Evolutionary conservation across 2,113 vertebrate genomes (phyloP).

Genomic region (Nanorana parkeri): DNA sequence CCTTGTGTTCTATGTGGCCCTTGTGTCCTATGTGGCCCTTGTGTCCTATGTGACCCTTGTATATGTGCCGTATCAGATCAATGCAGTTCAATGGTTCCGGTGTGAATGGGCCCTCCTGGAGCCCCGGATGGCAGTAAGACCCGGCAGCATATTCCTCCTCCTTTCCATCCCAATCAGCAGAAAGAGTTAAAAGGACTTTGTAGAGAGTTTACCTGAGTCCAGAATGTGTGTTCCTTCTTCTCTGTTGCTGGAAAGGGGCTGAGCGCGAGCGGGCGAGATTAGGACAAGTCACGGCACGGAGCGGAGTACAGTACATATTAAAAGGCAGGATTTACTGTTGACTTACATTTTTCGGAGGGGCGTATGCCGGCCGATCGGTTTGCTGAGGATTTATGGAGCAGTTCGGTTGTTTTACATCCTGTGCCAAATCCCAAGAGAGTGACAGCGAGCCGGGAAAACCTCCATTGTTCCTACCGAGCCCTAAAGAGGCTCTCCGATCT

Average conservation of each 20-base stretch:
- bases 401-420: constrained; percentile 60
- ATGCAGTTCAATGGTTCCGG: no score
- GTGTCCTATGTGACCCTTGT: no score
- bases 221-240: constrained; percentile 46
- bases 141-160: no score
- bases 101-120: no score
- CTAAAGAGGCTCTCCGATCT: background rate
- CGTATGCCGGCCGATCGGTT: constrained; percentile 69
- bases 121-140: no score
- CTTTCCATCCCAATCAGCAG: no score
- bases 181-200: constrained; percentile 43
- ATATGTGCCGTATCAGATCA: no score
- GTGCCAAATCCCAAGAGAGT: constrained; percentile 59
- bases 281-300: constrained; percentile 70
- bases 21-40: no score
- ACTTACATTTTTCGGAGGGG: constrained; percentile 77
- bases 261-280: constrained; percentile 64
- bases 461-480: constrained; percentile 22
- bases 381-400: constrained; percentile 67
- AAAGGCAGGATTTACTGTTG: constrained; percentile 70
- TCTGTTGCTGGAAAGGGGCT: constrained; percentile 59
- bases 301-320: constrained; percentile 51
- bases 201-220: constrained; percentile 64
- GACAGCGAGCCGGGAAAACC: constrained; percentile 51
- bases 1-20: no score